Base-by-base conservation (phyloP, 2,113 vertebrate species). In the Pongo pygmaeus region DNA sequence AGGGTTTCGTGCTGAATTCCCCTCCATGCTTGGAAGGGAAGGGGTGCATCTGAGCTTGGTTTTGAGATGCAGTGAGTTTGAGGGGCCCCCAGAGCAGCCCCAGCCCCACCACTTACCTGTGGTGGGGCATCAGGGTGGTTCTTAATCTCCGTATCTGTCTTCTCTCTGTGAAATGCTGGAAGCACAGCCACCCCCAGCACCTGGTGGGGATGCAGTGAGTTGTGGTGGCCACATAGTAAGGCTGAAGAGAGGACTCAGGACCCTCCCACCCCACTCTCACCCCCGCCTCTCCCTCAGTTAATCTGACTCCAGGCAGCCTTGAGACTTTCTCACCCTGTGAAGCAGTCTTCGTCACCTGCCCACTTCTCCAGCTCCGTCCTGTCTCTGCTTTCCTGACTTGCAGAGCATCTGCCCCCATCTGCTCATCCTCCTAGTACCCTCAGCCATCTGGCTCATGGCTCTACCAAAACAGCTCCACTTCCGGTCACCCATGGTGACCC, bases 81-180 rank as follows among this genome's bases (percentile, higher is more conserved):
- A 69, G 84, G 94, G 79, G 4, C 40, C 57, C 88, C 64, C 5
- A 5, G 3, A 38, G 46, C 50, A 46, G 32, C 70, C 57, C 7
- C 2, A 12, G 35, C 4, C 38, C 7, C 22, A 8, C n/a, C 16
- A 0, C 86, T 50, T 25, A 2, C 2, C 50, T 18, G 0, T 9
- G 0, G 27, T 38, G 20, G 12, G 40, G 20, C 3, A 3, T 50
- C 5, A 4, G 10, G 27, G 50, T 70, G 91, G 61, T 6, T 40
- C 57, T 87, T 48, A 5, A 6, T 13, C 35, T 91, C 55, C 32
- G 52, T 0, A 2, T 43, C 61, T 91, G 46, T 50, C 18, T 3
- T 5, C 50, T 30, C 12, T 16, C 6, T 75, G 46, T 84, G 30
- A 43, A 40, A 2, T 14, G 8, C 30, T 2, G 17, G 12, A 64